A percentile compares a stretch with the other conserved stretches of the same genome.
These are phyloP conservation scores for Chaetops frenatus DNA, from an alignment of 2,113 vertebrate genomes.

Conservation along the genomic window DNA sequence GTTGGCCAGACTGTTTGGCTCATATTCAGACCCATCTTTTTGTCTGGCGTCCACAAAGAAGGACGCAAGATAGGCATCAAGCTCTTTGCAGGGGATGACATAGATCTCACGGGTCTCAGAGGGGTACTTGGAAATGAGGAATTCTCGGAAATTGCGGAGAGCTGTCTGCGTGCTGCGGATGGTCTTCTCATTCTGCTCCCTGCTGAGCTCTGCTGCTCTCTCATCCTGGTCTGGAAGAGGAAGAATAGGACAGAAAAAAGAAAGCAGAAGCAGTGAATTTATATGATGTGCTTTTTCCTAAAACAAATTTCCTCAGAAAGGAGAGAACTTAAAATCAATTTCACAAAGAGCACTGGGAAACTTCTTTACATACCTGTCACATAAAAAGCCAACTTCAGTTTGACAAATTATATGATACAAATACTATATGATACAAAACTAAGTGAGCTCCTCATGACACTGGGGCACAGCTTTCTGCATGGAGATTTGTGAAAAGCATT, in stretches of 20 bases:
- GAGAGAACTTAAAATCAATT: slow-evolving; percentile 11
- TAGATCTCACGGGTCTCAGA: slow-evolving; percentile 81
- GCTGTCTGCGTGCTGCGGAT: slow-evolving; percentile 83
- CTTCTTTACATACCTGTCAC: slow-evolving; percentile 40
- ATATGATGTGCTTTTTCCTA: neutral
- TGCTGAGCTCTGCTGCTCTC: slow-evolving; percentile 76
- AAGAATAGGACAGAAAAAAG: slow-evolving; percentile 49
- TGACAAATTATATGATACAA: slow-evolving; percentile 60
- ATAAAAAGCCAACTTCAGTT: slow-evolving; percentile 58
- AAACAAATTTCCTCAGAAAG: slow-evolving; percentile 51
- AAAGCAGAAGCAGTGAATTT: slow-evolving; percentile 55
- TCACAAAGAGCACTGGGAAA: slow-evolving; percentile 33
- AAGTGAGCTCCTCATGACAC: slow-evolving; percentile 22
- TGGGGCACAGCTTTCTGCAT: neutral
- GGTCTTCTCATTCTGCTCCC: slow-evolving; percentile 86
- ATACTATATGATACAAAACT: neutral
- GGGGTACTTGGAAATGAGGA: slow-evolving; percentile 83
- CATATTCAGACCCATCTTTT: slow-evolving; percentile 84
- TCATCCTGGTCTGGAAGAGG: slow-evolving; percentile 80
- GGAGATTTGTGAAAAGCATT: slow-evolving; percentile 33
- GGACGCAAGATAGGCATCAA: slow-evolving; percentile 82
- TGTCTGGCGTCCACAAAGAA: slow-evolving; percentile 85
- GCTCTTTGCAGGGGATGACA: slow-evolving; percentile 79
- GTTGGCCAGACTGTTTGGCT: slow-evolving; percentile 85
- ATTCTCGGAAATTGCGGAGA: slow-evolving; percentile 83